Percentiles rank a stretch among this genome's conserved stretches.
These are phyloP conservation scores for Odocoileus virginianus DNA, from an alignment of 2,113 vertebrate species.

Conservation along the genomic window DNA sequence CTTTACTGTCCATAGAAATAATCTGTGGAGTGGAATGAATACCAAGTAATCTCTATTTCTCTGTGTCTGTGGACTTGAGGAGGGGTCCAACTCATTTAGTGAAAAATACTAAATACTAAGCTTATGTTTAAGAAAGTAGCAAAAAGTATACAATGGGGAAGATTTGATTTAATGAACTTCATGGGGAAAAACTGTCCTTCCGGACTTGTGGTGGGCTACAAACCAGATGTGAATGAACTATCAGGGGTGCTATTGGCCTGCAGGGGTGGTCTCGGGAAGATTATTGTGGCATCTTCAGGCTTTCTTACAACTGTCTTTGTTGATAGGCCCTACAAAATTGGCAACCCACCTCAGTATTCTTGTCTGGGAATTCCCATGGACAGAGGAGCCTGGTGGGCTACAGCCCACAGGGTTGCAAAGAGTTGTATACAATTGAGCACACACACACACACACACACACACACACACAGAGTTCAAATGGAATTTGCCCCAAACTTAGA, in stretches of 20 bases:
- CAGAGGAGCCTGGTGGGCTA: neutral
- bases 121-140: neutral
- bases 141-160: neutral
- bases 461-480: neutral
- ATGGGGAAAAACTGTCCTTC: neutral
- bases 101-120: neutral
- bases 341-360: neutral
- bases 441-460: too few relatives aligned
- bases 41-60: neutral
- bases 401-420: neutral
- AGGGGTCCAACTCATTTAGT: neutral
- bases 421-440: neutral
- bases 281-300: neutral
- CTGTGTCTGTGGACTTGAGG: neutral
- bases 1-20: neutral
- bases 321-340: neutral
- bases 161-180: neutral
- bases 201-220: neutral
- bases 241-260: rapidly evolving
- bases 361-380: neutral
- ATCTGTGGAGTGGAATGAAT: neutral
- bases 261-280: rapidly evolving
- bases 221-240: neutral
- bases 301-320: neutral
- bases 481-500: neutral